Evolutionary conservation across 2,113 vertebrate species (phyloP), one percentile per base, ranked within the genome.

Genomic region (Struthidea cinerea): DNA sequence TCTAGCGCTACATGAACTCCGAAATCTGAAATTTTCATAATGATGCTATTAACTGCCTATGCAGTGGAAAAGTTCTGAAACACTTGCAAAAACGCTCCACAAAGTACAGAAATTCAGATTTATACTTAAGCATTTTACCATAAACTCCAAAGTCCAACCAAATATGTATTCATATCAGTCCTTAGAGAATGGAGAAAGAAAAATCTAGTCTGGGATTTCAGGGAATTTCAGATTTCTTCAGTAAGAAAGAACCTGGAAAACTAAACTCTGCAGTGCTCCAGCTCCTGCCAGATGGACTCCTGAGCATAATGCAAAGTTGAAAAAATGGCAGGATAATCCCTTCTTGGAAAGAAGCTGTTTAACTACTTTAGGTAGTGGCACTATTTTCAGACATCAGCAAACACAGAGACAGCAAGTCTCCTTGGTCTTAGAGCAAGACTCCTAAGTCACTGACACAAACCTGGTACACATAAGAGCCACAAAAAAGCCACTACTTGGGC

Each of bases 391-490:
- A 63, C 5, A 24, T 23, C 47, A 92, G 33, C 14, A 77, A 84
- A 49, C 24, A 86, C 16, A 77, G 14, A 81, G 20, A 57, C 8
- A 15, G 20, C 18, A 33, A n/a, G n/a, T n/a, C n/a, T n/a, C n/a
- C n/a, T n/a, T n/a, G n/a, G n/a, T n/a, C n/a, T n/a, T n/a, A n/a
- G n/a, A n/a, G n/a, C n/a, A n/a, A n/a, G n/a, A n/a, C 17, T 60
- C 41, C n/a, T 26, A 69, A 76, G 44, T 74, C 64, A 81, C 22
- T 26, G 9, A 28, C 41, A 79, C 61, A 94, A 84, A 68, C n/a
- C 17, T 13, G 10, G 44, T 53, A 76, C 5, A 1, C 3, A 0
- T 11, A 24, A 61, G 28, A 83, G 10, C 42, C 20, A 5, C 1
- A 3, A 35, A 21, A 59, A 92, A 59, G 24, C 30, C 53, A 39